Base-by-base conservation (phyloP, 2,888 invertebrate genomes). In the Harpalus rufipes region DNA sequence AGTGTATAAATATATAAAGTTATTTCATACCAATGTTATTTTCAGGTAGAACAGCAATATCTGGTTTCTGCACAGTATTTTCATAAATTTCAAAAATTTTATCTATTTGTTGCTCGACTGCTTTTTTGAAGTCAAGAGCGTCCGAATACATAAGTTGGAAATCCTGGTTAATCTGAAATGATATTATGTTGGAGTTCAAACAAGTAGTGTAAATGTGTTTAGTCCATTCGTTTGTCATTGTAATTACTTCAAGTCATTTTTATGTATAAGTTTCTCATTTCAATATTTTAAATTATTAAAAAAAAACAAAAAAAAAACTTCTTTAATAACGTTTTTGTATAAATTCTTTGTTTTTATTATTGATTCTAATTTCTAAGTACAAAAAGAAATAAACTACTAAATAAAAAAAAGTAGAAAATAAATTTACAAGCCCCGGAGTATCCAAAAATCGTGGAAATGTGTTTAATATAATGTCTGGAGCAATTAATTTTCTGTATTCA, bases 1-100 rank as follows among this genome's bases (percentile, higher is more conserved):
- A 61, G 61, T 18, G 61, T 58, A 58, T 58, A 58, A 58, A 58
- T 58, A n/a, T 58, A 58, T n/a, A 58, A 61, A 61, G 7, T 18
- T 18, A 61, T 61, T 61, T 21, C 61, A 61, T 61, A 61, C 21
- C 61, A 58, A 58, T 58, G 61, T 21, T 61, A 18, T 4, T 21
- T 61, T 61, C 61, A 18, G 61, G 61, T 61, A 61, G 10, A 18
- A 61, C 21, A 18, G 21, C 7, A 21, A 8, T 16, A 18, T 61
- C 21, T 61, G 61, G 16, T 4, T 61, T 16, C 16, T 61, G 18
- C 1, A 61, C 18, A 16, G 21, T 61, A 61, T 61, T 61, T 61
- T 61, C 7, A 61, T 61, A 61, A 21, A 61, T 61, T 61, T 61
- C 61, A 61, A 61, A 61, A 18, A 61, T 61, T 61, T 61, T 61